These are phyloP conservation scores for Latheticus oryzae DNA, from an alignment of 2,888 invertebrate genomes.

Conservation along the genomic window DNA sequence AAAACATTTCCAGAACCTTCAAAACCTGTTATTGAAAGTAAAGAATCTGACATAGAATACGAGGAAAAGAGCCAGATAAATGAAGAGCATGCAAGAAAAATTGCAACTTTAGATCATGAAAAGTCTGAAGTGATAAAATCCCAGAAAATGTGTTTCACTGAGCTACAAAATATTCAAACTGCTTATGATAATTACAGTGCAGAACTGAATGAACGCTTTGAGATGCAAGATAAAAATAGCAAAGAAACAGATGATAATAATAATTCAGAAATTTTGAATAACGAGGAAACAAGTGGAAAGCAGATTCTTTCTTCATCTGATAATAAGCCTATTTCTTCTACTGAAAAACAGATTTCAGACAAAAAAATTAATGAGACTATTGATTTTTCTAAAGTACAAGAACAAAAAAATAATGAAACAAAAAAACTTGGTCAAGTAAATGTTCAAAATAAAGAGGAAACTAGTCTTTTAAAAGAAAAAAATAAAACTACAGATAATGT, in stretches of 20 bases:
- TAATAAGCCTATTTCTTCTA: no score
- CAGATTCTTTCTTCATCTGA: no score
- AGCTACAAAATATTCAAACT: constrained; percentile 57
- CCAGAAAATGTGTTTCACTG: constrained; percentile 59
- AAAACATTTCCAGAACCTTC: constrained; percentile 16
- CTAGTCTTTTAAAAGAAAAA: not conserved
- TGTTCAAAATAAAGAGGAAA: not conserved
- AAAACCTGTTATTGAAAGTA: constrained; percentile 46
- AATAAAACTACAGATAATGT: not conserved
- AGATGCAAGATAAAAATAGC: no score
- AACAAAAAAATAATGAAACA: not conserved
- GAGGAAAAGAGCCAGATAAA: constrained; percentile 50
- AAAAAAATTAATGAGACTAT: not conserved
- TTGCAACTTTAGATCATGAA: constrained; percentile 52
- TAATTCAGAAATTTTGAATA: constrained; percentile 43
- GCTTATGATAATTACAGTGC: constrained; percentile 53
- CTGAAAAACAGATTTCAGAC: no score
- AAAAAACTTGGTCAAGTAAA: constrained; percentile 1
- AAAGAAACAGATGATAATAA: constrained; percentile 46
- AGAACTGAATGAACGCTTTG: constrained; percentile 10
- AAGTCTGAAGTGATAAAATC: constrained; percentile 54
- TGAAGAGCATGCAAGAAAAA: constrained; percentile 54
- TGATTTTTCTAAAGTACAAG: not conserved
- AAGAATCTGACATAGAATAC: constrained; percentile 43
- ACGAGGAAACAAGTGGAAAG: constrained; percentile 47